Evolutionary conservation across 2,888 invertebrate species (phyloP).

Genomic region (Lampropteryx suffumata): DNA sequence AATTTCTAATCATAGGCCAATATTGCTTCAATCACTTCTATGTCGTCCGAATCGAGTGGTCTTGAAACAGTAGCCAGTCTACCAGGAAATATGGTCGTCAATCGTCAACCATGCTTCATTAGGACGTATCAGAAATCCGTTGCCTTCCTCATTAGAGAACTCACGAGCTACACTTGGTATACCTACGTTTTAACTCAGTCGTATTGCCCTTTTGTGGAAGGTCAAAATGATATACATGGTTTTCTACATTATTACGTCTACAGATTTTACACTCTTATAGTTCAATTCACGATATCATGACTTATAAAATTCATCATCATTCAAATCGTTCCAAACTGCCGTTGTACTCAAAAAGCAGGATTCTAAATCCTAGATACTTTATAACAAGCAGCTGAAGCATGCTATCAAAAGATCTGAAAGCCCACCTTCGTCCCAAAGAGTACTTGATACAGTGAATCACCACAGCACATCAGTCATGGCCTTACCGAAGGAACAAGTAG

Average conservation of each 20-base stretch:
- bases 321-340: too few species aligned
- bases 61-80: not conserved
- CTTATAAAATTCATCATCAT: too few species aligned
- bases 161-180: constrained; percentile 37
- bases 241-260: constrained; percentile 9
- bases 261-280: too few species aligned
- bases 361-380: too few species aligned
- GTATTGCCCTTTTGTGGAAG: constrained; percentile 24
- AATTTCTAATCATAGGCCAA: too few species aligned
- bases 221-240: constrained; percentile 15
- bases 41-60: not conserved
- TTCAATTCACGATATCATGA: too few species aligned
- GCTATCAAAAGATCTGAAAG: constrained; percentile 16
- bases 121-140: constrained; percentile 20
- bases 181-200: constrained; percentile 25
- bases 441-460: constrained; percentile 50
- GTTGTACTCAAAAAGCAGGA: too few species aligned
- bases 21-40: too few species aligned
- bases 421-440: constrained; percentile 43
- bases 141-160: constrained; percentile 45
- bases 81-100: constrained; percentile 21
- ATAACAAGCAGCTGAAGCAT: too few species aligned
- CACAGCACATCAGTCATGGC: constrained; percentile 23
- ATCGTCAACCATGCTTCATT: constrained; percentile 21
- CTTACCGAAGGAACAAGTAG: constrained; percentile 31